Percentiles rank a stretch among this genome's conserved stretches.
Conservation (phyloP, 30 jellyfish, hydroid and myxozoan genomes). For the Phacellophora camtschatica region DNA sequence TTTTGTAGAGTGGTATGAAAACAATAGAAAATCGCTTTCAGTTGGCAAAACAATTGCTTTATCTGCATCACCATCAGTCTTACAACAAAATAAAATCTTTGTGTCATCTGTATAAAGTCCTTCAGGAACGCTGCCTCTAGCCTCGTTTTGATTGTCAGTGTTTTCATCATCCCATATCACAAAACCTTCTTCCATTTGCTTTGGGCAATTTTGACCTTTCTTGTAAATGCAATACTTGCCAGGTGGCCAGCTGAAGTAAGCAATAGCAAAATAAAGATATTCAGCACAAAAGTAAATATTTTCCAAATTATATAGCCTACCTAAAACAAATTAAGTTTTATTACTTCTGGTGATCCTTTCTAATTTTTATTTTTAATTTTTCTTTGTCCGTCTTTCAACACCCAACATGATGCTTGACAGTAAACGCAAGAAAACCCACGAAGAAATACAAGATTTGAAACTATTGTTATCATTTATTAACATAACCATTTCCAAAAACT, state of each 20-base stretch:
- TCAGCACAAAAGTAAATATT: no score
- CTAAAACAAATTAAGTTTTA: no score
- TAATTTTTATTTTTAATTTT: no score
- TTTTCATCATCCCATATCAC: slow-evolving; percentile 95
- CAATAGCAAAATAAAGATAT: no score
- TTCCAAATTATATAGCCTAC: no score
- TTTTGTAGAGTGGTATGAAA: slow-evolving; percentile 76
- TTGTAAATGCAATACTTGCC: slow-evolving; percentile 86
- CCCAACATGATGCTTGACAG: background rate
- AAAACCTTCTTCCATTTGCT: slow-evolving; percentile 65
- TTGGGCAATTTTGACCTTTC: slow-evolving; percentile 80
- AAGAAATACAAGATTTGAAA: background rate
- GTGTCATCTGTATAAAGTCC: slow-evolving; percentile 88
- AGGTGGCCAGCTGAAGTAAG: slow-evolving; percentile 75
- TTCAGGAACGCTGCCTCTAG: slow-evolving; percentile 81
- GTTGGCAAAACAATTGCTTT: slow-evolving; percentile 72
- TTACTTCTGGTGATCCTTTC: no score
- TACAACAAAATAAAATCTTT: slow-evolving; percentile 76
- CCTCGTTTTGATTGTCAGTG: slow-evolving; percentile 81
- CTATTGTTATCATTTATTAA: background rate
- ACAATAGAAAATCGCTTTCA: slow-evolving; percentile 65
- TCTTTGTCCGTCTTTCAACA: no score
- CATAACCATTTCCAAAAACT: background rate
- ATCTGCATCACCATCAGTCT: slow-evolving; percentile 56
- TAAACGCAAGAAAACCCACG: background rate